A percentile compares a stretch with the other conserved stretches of the same genome.
Evolutionary conservation across 2,888 invertebrate genomes (phyloP).

Genomic region (Drosophila ezoana): DNA sequence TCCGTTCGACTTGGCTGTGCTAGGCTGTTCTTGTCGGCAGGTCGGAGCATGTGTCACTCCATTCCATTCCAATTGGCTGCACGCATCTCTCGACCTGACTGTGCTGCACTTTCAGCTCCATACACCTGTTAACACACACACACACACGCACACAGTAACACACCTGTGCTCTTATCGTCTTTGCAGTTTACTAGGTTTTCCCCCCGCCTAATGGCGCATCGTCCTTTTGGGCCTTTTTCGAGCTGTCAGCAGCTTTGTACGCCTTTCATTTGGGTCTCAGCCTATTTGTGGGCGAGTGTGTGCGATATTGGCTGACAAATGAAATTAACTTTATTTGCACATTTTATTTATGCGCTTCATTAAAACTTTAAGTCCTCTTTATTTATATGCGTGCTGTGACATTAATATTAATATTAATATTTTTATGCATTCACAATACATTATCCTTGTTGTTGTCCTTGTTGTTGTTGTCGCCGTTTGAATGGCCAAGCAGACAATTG

Average conservation of each 20-base stretch:
- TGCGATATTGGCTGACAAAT: constrained; percentile 54
- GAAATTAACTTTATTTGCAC: constrained; percentile 75
- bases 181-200: constrained; percentile 41
- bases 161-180: constrained; percentile 29
- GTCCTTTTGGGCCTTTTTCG: constrained; percentile 23
- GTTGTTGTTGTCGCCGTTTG: constrained; percentile 38
- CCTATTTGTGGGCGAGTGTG: neutral
- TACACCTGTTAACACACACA: constrained; percentile 38
- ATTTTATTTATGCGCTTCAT: constrained; percentile 80
- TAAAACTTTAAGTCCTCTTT: constrained; percentile 75
- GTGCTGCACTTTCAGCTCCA: constrained; percentile 47
- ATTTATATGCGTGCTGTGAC: constrained; percentile 58
- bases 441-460: constrained; percentile 14
- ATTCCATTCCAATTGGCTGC: constrained; percentile 55
- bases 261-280: constrained; percentile 7
- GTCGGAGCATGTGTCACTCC: constrained; percentile 66
- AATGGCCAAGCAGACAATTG: constrained; percentile 49
- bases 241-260: constrained; percentile 35
- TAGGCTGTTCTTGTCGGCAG: constrained; percentile 21
- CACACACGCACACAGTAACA: constrained; percentile 4
- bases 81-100: constrained; percentile 33
- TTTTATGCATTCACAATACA: constrained; percentile 28
- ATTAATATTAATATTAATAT: constrained; percentile 70
- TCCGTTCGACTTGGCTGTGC: neutral
- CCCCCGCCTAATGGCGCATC: constrained; percentile 18